Evolutionary conservation across 2,797 vertebrate species (phyloP), one percentile per base, ranked within the genome.

Genomic region (Cirrhinus mrigala): DNA sequence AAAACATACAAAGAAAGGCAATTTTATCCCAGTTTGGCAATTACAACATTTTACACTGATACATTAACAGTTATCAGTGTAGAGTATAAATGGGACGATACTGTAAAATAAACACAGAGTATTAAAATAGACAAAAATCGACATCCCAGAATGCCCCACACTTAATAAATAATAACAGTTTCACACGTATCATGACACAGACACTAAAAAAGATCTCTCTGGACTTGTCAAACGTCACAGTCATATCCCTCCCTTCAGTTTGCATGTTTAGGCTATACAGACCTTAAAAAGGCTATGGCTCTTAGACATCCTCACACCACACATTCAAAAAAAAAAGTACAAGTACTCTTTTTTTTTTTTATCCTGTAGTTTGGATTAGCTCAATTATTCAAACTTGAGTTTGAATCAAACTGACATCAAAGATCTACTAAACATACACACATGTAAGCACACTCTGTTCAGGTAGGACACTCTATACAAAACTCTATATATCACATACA

Each of bases 261-360:
- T 88, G 87, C 74, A 73, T 87, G 81, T 54, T 85, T 86, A 62
- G 62, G 48, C 79, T 71, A 73, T 83, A 81, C 18, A 79, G 69
- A 86, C 66, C 73, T 85, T 82, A 58, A 83, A 83, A 82, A 62
- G 83, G 82, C 66, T 85, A 85, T 79, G 83, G 87, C 85, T 88
- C 83, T 85, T 86, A 62, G 48, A 82, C 76, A 75, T 46, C 33
- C 40, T 73, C 40, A 2, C 20, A 85, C 54, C 64, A 40, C 46
- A 52, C 71, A 70, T 29, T 50, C 64, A 81, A 71, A 29, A 64
- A 29, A 64, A 22, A 84, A 88, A 18, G 44, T 15, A 22, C 33
- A 56, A 44, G 48, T 50, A 20, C n/a, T 24, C 10, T 16, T 18
- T 44, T 64, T 79, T 15, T 16, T 40, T 64, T 79, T 40, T 54